phyloP scores from a whole-genome alignment of 1,140 invertebrate species.

The Pectinophora gossypiella region DNA sequence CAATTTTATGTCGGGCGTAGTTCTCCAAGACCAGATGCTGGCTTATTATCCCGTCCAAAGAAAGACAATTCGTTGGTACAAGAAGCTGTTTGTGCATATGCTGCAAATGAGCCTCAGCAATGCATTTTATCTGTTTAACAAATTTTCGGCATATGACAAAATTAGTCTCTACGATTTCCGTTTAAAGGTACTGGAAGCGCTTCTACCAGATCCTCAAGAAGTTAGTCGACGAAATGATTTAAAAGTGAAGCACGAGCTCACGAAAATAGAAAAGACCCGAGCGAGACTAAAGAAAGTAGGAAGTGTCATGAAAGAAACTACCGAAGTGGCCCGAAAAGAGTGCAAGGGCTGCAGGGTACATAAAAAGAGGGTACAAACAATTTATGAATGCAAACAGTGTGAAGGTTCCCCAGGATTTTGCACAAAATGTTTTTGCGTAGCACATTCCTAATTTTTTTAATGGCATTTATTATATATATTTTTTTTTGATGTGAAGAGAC shows the following conservation, averaged over 20 bases:
- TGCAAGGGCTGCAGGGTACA: slow-evolving; percentile 21
- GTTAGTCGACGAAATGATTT: slow-evolving; percentile 18
- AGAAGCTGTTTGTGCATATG: slow-evolving; percentile 30
- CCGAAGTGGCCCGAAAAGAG: slow-evolving; percentile 20
- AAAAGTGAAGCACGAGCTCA: slow-evolving; percentile 21
- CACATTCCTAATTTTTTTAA: too few relatives aligned
- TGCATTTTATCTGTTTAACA: neutral
- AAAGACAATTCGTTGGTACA: slow-evolving; percentile 45
- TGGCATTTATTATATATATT: too few relatives aligned
- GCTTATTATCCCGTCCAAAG: slow-evolving; percentile 38
- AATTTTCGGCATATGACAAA: neutral
- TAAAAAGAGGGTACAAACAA: slow-evolving; percentile 22
- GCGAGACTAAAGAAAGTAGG: slow-evolving; percentile 15
- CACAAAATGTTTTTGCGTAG: neutral
- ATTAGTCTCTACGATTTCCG: neutral
- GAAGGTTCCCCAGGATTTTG: slow-evolving; percentile 15
- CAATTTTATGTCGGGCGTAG: slow-evolving; percentile 34
- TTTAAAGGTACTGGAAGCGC: neutral
- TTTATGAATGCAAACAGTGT: slow-evolving; percentile 24
- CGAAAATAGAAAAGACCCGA: slow-evolving; percentile 26
- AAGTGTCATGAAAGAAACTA: slow-evolving; percentile 16
- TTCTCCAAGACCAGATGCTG: slow-evolving; percentile 44
- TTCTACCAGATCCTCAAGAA: slow-evolving; percentile 15
- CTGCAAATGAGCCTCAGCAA: slow-evolving; percentile 2
- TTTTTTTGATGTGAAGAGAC: too few relatives aligned